Evolutionary conservation across 2,888 invertebrate genomes (phyloP).

Genomic region (Epinotia bilunana): DNA sequence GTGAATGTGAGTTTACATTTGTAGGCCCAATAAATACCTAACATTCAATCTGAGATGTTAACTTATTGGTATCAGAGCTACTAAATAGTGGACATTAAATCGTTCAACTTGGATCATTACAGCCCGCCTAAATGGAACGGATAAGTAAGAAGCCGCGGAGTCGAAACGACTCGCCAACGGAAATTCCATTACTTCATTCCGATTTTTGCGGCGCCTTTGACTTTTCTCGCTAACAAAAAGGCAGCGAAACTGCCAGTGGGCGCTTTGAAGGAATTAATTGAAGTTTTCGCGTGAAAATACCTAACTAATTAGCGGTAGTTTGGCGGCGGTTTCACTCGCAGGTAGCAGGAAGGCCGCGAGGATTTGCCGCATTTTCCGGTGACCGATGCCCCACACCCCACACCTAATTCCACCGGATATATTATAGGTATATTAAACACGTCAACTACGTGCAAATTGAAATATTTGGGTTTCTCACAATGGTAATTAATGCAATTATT

Average conservation of each 20-base stretch:
- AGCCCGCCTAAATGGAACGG: constrained; percentile 48
- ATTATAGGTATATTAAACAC: not conserved
- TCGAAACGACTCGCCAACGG: constrained; percentile 59
- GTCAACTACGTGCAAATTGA: not conserved
- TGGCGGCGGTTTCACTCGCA: constrained; percentile 52
- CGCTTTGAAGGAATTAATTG: constrained; percentile 74
- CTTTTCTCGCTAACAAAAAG: constrained; percentile 60
- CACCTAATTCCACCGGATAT: constrained; percentile 11
- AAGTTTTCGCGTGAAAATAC: constrained; percentile 75
- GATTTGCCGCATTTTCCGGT: constrained; percentile 53
- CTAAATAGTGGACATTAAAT: constrained; percentile 49
- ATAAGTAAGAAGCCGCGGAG: constrained; percentile 54
- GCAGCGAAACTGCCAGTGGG: constrained; percentile 54
- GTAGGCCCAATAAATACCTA: constrained; percentile 2
- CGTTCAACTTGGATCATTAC: constrained; percentile 49
- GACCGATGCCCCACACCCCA: constrained; percentile 8
- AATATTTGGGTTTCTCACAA: not conserved
- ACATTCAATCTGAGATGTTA: constrained; percentile 7
- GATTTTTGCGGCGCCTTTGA: constrained; percentile 65
- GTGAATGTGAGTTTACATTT: not conserved
- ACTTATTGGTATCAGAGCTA: constrained; percentile 30
- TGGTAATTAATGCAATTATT: not conserved
- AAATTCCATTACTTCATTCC: constrained; percentile 68
- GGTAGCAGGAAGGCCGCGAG: constrained; percentile 50
- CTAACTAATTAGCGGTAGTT: constrained; percentile 71